Evolutionary conservation across 92 coral and sea anemone species (phyloP), one percentile per base, ranked within the genome.

Genomic region (Epizoanthus stellaris): DNA sequence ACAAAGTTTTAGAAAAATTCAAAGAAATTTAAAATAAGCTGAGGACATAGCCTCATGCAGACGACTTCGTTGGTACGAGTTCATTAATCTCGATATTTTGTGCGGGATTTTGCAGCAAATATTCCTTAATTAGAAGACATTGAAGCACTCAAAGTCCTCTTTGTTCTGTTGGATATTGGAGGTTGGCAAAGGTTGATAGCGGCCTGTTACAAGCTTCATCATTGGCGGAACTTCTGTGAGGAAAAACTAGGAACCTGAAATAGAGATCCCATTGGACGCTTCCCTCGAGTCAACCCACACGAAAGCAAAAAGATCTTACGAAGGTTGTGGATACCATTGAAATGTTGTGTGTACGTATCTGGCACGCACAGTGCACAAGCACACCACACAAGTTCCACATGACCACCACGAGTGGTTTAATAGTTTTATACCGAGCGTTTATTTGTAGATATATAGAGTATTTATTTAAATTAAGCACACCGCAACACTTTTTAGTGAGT

Each of bases 371-470:
- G 73, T 68, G 73, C 73, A 68, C 67, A 58, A 20, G 83, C 72
- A 79, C 83, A 70, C 61, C 82, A 43, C 67, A 45, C 71, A 38
- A 79, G 70, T 64, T 62, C 67, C 83, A 79, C 83, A 58, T 79
- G 83, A 43, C 45, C 9, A 76, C 83, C 30, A 63, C 62, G 70
- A 6, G 83, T 79, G 71, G 72, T 62, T 52, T 43, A 64, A 79
- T 79, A 79, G 83, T 79, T 79, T 79, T 79, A 79, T 79, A 79
- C 19, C 83, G 61, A 61, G 49, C 56, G 59, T 79, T 79, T 79
- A 79, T 79, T 79, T 79, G 83, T 79, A 79, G 83, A 79, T 79
- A 79, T 79, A 79, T 40, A 79, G 83, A 79, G 71, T 79, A 79
- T 79, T 79, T 79, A 79, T 79, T 79, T 79, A 79, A 79, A 45